Evolutionary conservation across 2,113 vertebrate species (phyloP), one percentile per base, ranked within the genome.

Genomic region (Rhineura floridana): DNA sequence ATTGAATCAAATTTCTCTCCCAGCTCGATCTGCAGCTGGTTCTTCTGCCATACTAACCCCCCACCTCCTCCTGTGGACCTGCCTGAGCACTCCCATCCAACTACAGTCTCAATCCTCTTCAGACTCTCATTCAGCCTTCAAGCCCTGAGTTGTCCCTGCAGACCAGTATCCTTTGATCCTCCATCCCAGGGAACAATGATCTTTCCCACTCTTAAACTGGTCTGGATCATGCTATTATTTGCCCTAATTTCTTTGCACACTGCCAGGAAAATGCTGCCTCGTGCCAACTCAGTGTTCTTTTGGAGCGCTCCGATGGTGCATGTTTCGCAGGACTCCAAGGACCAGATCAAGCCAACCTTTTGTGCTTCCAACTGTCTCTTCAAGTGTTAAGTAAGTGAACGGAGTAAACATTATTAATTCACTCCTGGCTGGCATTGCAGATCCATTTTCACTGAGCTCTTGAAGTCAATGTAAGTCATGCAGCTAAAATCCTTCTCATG

Each of bases 401-500:
- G 92, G 79, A 77, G 59, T 80, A 82, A 77, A 62, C 21, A 81
- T 93, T 69, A 79, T 63, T 73, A 91, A 93, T 90, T 94, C 82
- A 70, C 82, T 90, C 90, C 19, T 73, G 84, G 91, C 78, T 73
- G 28, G 82, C 88, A 50, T 73, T 85, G 87, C 79, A 70, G 93
- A 94, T 93, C 84, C 33, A 5, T 65, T 86, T 90, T 81, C 89
- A 81, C 8, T 39, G 72, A 93, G 93, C 36, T 77, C 89, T 91
- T 84, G 75, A 89, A 93, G 70, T 63, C 84, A 90, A 13, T 82
- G 82, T 87, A 81, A 65, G 85, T 86, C 93, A 88, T 23, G 87
- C 89, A 87, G 88, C 90, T 94, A 93, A 93, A 94, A 87, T 87
- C 84, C 90, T 90, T 86, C 73, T 89, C n/a, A 3, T 85, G 77